Percentiles rank a stretch among this genome's conserved stretches.
These are phyloP conservation scores for Stictocephala bisonia DNA, from an alignment of 2,888 invertebrate genomes.

Conservation along the genomic window DNA sequence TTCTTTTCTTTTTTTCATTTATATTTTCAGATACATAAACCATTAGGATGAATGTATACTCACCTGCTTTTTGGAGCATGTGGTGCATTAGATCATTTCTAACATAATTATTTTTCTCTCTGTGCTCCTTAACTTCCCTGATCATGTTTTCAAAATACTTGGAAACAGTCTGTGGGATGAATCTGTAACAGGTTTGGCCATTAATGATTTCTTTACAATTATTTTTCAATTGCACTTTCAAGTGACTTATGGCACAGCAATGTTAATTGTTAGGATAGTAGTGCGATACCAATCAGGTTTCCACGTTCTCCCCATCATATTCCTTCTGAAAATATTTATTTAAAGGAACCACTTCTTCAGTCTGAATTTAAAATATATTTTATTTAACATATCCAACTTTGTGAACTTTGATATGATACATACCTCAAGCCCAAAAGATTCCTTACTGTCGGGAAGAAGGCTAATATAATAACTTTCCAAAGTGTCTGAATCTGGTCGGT, in stretches of 20 bases:
- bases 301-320: no score
- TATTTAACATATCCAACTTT: neutral
- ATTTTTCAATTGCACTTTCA: no score
- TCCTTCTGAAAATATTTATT: no score
- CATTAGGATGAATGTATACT: no score
- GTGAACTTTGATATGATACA: no score
- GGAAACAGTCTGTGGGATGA: neutral
- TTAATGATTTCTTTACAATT: no score
- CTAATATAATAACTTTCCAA: constrained; percentile 2
- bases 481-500: neutral
- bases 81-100: constrained; percentile 35
- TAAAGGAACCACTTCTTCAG: no score
- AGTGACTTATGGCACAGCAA: no score
- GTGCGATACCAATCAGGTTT: no score
- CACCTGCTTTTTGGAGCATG: constrained; percentile 25
- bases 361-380: neutral
- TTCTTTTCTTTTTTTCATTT: no score
- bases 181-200: neutral
- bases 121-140: neutral
- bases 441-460: neutral
- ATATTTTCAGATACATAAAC: no score
- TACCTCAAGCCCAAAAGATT: neutral
- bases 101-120: constrained; percentile 8
- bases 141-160: constrained; percentile 16
- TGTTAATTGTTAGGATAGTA: no score